Percentiles rank a stretch among this genome's conserved stretches.
Evolutionary conservation across 2,888 invertebrate genomes (phyloP).

Genomic region (Folsomia candida): DNA sequence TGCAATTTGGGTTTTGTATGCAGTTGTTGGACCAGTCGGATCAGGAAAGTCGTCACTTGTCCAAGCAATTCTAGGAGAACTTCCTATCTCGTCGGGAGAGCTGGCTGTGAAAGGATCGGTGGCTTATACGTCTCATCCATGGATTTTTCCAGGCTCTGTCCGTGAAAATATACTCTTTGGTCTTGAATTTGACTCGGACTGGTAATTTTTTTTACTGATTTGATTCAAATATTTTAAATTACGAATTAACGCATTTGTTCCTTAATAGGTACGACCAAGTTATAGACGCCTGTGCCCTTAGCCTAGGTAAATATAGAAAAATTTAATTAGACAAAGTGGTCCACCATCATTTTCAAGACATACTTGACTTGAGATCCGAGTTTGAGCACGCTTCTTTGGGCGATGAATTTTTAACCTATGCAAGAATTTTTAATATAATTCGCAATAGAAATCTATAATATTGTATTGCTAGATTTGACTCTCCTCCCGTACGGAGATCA

Average conservation of each 20-base stretch:
- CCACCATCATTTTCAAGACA: too few relatives aligned
- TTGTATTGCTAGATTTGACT: too few relatives aligned
- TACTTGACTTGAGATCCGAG: too few relatives aligned
- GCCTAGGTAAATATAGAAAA: too few relatives aligned
- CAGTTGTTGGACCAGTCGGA: slow-evolving; percentile 52
- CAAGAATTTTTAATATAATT: too few relatives aligned
- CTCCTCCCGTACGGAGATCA: slow-evolving; percentile 57
- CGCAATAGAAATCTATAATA: too few relatives aligned
- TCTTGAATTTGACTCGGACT: slow-evolving; percentile 23
- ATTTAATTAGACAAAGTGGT: too few relatives aligned
- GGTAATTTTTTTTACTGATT: too few relatives aligned
- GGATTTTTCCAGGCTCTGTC: slow-evolving; percentile 33
- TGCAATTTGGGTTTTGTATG: slow-evolving; percentile 47
- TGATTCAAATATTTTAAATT: neutral
- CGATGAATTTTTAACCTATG: too few relatives aligned
- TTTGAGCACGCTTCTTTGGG: too few relatives aligned
- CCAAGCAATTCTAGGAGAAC: slow-evolving; percentile 69
- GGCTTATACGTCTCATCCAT: slow-evolving; percentile 63
- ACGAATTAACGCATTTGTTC: neutral
- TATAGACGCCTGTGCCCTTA: slow-evolving; percentile 55
- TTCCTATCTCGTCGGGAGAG: slow-evolving; percentile 63
- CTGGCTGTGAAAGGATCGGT: slow-evolving; percentile 63
- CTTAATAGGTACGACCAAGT: slow-evolving; percentile 55
- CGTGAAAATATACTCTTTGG: slow-evolving; percentile 39
- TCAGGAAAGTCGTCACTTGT: slow-evolving; percentile 55